Conservation (phyloP, 2,113 vertebrate genomes). For the Camelus bactrianus region DNA sequence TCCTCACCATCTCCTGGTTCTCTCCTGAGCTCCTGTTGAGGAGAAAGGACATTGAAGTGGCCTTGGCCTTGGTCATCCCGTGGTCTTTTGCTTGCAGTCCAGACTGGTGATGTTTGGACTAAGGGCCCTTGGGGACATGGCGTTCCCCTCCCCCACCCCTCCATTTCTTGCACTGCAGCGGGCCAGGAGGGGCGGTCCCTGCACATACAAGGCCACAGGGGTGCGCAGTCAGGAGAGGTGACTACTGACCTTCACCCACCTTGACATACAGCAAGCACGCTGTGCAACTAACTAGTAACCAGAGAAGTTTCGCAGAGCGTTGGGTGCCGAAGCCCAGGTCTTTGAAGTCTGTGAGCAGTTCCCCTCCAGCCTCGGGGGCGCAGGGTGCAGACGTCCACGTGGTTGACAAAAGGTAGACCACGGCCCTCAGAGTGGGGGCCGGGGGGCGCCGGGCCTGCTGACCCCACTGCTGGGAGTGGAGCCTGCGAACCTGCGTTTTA, state of each 20-base stretch:
- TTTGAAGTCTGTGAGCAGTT: not conserved
- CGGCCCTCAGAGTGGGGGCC: not conserved
- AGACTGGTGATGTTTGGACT: not conserved
- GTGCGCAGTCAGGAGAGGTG: not conserved
- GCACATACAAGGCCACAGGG: not conserved
- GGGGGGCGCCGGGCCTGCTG: not conserved
- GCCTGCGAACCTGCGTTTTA: not conserved
- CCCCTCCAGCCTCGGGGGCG: not conserved
- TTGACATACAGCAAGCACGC: not conserved
- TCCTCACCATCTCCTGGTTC: not conserved
- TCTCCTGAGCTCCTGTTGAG: not conserved
- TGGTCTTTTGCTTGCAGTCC: not conserved
- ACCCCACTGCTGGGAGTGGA: not conserved
- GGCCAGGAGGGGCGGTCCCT: not conserved
- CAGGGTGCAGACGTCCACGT: not conserved
- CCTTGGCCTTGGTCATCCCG: not conserved
- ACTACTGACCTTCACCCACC: not conserved
- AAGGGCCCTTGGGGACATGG: not conserved
- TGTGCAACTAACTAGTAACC: not conserved
- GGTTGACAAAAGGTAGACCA: not conserved
- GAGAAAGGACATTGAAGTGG: not conserved
- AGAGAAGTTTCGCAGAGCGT: not conserved
- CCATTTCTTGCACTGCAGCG: not conserved
- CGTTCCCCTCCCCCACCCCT: no score
- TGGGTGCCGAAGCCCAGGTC: not conserved